Percentiles rank a stretch among this genome's conserved stretches.
Evolutionary conservation across 2,797 vertebrate species (phyloP).

Genomic region (Caiman crocodilus): DNA sequence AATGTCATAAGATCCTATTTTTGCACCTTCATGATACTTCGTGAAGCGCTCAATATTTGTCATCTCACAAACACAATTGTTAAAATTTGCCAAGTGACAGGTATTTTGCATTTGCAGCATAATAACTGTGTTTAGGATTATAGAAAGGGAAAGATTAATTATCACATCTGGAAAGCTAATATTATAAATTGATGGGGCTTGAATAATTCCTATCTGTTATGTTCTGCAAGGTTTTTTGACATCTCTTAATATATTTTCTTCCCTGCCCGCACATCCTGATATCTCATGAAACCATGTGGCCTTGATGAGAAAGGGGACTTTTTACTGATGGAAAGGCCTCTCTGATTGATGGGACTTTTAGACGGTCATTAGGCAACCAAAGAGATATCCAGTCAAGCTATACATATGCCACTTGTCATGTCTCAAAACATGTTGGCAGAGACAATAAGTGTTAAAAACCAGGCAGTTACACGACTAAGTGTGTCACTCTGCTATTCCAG

Average conservation of each 20-base stretch:
- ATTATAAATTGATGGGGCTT: constrained; percentile 6
- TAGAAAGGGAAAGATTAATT: constrained; percentile 20
- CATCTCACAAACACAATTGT: neutral
- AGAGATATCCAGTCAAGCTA: neutral
- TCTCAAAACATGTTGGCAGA: neutral
- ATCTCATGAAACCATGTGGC: neutral
- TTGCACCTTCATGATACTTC: neutral
- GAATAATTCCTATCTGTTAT: constrained; percentile 17
- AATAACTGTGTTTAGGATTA: neutral
- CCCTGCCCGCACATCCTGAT: neutral
- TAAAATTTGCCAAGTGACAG: neutral
- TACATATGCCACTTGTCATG: neutral
- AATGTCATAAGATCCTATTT: neutral
- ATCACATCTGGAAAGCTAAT: neutral
- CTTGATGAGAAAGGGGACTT: neutral
- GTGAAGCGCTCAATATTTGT: neutral
- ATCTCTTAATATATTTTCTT: neutral
- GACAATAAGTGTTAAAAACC: neutral
- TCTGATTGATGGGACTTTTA: neutral
- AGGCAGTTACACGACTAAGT: accelerated
- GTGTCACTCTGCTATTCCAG: neutral
- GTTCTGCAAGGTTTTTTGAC: neutral
- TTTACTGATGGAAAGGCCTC: neutral
- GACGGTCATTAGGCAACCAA: neutral
- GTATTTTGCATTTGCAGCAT: neutral